Conservation (phyloP, 2,888 invertebrate genomes). For the Philhelius pedissequus region DNA sequence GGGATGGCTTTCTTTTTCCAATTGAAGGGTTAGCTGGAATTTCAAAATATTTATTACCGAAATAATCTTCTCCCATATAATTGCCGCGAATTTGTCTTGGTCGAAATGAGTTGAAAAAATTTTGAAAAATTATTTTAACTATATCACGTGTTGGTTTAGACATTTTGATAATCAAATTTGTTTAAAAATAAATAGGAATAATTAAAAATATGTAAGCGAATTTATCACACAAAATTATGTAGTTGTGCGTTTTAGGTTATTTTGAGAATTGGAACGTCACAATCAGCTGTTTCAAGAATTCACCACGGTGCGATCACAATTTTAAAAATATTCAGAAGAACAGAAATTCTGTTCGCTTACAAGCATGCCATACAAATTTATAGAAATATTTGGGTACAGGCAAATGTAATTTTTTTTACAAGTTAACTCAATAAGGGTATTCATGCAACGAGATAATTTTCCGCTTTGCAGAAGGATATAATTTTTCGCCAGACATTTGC, state of each 20-base stretch:
- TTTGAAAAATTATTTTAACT: conserved; percentile 76
- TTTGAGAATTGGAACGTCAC: conserved; percentile 7
- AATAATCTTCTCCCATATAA: conserved; percentile 86
- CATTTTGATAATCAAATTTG: conserved; percentile 43
- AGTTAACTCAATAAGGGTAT: too few relatives aligned
- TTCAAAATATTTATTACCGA: conserved; percentile 91
- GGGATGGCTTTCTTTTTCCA: conserved; percentile 83
- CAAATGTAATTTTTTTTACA: too few relatives aligned
- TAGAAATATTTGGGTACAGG: too few relatives aligned
- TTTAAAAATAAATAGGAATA: neutral
- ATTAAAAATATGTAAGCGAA: neutral
- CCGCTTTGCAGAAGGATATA: too few relatives aligned
- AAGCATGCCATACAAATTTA: too few relatives aligned
- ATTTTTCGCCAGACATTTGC: too few relatives aligned
- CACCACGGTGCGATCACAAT: neutral
- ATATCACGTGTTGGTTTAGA: conserved; percentile 76
- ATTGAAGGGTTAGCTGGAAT: conserved; percentile 84
- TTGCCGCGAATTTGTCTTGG: conserved; percentile 81
- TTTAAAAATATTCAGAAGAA: too few relatives aligned
- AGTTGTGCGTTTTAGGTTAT: neutral
- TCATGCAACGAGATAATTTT: too few relatives aligned
- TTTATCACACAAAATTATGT: conserved; percentile 1
- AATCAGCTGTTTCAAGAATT: neutral
- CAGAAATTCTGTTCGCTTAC: too few relatives aligned
- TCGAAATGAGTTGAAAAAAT: conserved; percentile 76